phyloP scores from a whole-genome alignment of 2,113 vertebrate genomes.

The Pogonocichla stellata region DNA sequence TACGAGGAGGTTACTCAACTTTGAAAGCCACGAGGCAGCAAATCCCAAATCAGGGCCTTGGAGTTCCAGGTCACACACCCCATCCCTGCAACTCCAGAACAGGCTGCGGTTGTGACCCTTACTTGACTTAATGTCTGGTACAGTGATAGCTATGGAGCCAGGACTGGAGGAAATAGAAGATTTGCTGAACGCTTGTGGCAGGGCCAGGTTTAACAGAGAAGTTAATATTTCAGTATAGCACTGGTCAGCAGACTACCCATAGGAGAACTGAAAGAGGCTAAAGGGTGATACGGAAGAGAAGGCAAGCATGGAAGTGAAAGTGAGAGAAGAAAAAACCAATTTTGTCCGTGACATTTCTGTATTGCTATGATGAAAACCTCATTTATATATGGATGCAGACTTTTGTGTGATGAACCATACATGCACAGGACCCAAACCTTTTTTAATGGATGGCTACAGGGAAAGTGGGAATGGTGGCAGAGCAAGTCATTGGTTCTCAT shows the following conservation, averaged over 20 bases:
- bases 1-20: neutral
- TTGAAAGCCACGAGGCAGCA: neutral
- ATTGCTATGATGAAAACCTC: neutral
- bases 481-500: neutral
- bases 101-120: neutral
- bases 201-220: neutral
- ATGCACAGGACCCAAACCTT: neutral
- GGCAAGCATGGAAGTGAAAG: neutral
- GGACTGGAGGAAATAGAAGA: neutral
- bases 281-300: neutral
- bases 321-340: neutral
- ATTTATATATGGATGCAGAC: neutral
- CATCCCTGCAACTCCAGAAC: neutral
- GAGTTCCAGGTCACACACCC: neutral
- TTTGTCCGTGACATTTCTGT: neutral
- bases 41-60: neutral
- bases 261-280: neutral
- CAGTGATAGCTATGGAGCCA: neutral
- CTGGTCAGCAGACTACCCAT: neutral
- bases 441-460: neutral
- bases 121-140: rapidly evolving
- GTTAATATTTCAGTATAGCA: neutral
- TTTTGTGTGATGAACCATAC: neutral
- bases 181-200: neutral
- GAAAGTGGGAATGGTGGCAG: neutral